phyloP scores from a whole-genome alignment of 2,888 invertebrate genomes.

The Chloroclysta siterata region DNA sequence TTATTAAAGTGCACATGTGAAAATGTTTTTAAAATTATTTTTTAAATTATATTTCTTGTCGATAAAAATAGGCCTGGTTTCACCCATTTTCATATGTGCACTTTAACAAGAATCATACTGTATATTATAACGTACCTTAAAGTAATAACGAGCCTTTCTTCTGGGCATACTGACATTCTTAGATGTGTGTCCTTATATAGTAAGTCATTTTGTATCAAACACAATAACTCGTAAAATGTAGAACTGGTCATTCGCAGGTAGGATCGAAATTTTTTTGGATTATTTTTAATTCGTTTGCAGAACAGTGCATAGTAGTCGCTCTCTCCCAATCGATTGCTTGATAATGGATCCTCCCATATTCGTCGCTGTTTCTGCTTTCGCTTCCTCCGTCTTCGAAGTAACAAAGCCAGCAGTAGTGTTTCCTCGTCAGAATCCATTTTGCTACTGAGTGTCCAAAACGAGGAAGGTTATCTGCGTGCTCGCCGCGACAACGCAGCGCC shows the following conservation, averaged over 20 bases:
- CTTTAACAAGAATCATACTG: too few relatives aligned
- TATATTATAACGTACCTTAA: conserved; percentile 2
- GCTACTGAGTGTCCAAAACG: background rate
- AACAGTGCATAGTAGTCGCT: conserved; percentile 25
- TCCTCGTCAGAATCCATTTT: conserved; percentile 13
- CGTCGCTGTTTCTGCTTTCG: conserved; percentile 28
- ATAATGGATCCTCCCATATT: conserved; percentile 29
- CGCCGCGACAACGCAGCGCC: background rate
- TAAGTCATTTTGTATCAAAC: background rate
- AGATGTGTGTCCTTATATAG: background rate
- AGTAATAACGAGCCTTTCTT: conserved; percentile 7
- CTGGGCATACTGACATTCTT: background rate
- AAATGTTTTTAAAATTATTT: too few relatives aligned
- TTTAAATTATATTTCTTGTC: too few relatives aligned
- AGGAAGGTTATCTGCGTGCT: background rate
- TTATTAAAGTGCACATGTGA: too few relatives aligned
- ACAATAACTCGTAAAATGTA: conserved; percentile 4
- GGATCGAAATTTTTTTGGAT: conserved; percentile 1
- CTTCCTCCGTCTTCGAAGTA: conserved; percentile 27
- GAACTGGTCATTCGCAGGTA: background rate
- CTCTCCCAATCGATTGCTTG: conserved; percentile 37
- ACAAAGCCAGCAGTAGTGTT: conserved; percentile 19
- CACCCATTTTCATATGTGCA: too few relatives aligned
- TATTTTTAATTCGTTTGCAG: conserved; percentile 7
- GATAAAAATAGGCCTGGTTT: too few relatives aligned